These are phyloP conservation scores for Piscicola geometra DNA, from an alignment of 2,888 invertebrate species.

Conservation along the genomic window DNA sequence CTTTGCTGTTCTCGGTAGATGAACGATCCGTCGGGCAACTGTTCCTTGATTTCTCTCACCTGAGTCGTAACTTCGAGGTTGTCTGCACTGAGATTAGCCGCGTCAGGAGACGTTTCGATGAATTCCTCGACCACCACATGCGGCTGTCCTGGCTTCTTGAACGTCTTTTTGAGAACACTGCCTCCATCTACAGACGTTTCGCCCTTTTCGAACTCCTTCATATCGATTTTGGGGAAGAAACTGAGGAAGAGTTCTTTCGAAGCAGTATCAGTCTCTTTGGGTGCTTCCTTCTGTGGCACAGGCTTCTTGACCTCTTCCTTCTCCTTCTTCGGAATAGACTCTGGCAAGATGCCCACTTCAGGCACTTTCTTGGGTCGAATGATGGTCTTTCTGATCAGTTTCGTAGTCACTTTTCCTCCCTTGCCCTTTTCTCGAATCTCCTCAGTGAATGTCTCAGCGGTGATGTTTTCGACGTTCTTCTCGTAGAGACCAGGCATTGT, in stretches of 20 bases:
- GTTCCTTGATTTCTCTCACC: background rate
- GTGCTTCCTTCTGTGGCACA: background rate
- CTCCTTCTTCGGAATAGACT: background rate
- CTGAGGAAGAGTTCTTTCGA: background rate
- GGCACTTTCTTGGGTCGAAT: background rate
- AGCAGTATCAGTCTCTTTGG: background rate
- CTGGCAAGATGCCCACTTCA: background rate
- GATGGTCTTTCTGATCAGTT: background rate
- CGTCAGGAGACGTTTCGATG: background rate
- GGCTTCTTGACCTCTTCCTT: background rate
- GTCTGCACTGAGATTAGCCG: background rate
- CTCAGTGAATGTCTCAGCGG: background rate
- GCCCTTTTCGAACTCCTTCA: background rate
- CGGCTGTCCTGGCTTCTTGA: background rate
- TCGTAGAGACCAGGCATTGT: background rate
- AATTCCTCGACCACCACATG: background rate
- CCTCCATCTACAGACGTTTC: background rate
- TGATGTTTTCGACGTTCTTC: background rate
- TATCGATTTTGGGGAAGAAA: background rate
- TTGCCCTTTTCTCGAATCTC: background rate
- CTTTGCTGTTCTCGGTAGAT: background rate
- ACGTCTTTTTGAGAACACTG: background rate
- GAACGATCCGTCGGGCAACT: background rate
- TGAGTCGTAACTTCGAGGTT: background rate
- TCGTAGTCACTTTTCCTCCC: background rate